These are phyloP conservation scores for Pegoplata infirma DNA, from an alignment of 2,888 invertebrate genomes.

Conservation along the genomic window DNA sequence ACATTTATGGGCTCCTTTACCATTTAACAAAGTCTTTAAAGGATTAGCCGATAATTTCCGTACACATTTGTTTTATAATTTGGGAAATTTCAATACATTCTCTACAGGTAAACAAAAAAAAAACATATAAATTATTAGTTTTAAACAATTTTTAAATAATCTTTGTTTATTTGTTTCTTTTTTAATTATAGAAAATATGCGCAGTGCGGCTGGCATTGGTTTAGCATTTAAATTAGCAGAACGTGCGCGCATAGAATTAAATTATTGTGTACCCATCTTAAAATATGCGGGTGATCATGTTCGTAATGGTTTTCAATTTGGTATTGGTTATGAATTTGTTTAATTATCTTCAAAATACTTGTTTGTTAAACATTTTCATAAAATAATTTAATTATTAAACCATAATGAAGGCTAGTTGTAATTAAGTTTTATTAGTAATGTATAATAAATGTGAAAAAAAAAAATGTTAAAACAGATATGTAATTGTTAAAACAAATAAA, in stretches of 20 bases:
- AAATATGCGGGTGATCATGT: conserved; percentile 83
- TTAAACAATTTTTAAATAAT: background rate
- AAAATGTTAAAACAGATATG: background rate
- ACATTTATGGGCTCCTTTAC: conserved; percentile 94
- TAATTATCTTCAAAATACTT: conserved; percentile 75
- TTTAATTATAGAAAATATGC: conserved; percentile 79
- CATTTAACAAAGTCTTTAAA: conserved; percentile 88
- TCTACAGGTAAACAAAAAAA: conserved; percentile 71
- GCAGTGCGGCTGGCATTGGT: conserved; percentile 90
- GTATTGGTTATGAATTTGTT: conserved; percentile 89
- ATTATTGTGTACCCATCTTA: conserved; percentile 91
- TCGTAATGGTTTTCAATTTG: conserved; percentile 88
- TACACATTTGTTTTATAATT: conserved; percentile 93
- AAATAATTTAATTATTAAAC: background rate
- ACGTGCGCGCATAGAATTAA: conserved; percentile 94
- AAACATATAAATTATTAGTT: background rate
- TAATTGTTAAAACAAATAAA: background rate
- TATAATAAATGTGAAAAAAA: background rate
- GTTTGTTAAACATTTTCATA: background rate
- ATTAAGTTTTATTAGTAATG: background rate
- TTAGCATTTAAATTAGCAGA: conserved; percentile 90
- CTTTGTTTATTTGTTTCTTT: background rate
- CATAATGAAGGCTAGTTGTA: conserved; percentile 23
- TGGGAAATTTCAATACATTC: conserved; percentile 86
- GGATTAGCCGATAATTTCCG: conserved; percentile 91